Conservation (phyloP, 2,888 invertebrate genomes). For the Drosophila emarginata region DNA sequence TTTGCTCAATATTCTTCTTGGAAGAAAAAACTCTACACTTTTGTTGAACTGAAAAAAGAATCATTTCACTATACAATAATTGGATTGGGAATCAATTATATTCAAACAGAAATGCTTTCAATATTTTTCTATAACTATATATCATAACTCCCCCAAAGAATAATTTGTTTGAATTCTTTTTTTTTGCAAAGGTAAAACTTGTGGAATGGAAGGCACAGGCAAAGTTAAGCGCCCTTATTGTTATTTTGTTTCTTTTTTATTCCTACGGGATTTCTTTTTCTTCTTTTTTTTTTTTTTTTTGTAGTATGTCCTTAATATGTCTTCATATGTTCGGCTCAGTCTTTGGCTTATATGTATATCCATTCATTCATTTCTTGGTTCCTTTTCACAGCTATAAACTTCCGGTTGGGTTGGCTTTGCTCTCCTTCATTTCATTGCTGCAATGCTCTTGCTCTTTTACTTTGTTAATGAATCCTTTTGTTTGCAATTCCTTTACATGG, state of each 20-base stretch:
- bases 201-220: neutral
- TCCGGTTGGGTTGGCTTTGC: conserved; percentile 60
- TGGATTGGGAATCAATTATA: no score
- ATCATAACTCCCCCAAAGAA: neutral
- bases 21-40: no score
- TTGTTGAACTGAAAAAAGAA: no score
- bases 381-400: conserved; percentile 59
- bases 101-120: no score
- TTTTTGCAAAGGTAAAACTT: neutral
- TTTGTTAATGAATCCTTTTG: conserved; percentile 76
- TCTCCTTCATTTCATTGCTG: conserved; percentile 36
- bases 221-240: conserved; percentile 5
- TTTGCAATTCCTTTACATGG: conserved; percentile 57
- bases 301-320: conserved; percentile 49
- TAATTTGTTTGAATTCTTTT: neutral
- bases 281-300: neutral
- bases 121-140: neutral
- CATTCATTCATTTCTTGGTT: conserved; percentile 21
- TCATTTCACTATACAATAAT: no score
- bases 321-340: conserved; percentile 38
- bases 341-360: conserved; percentile 9
- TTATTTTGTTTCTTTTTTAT: conserved; percentile 7
- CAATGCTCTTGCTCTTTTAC: conserved; percentile 62
- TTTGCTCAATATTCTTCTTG: no score
- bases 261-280: conserved; percentile 7